Base-by-base conservation (phyloP, 2,797 vertebrate species). In the Hippopotamyrus pictus region DNA sequence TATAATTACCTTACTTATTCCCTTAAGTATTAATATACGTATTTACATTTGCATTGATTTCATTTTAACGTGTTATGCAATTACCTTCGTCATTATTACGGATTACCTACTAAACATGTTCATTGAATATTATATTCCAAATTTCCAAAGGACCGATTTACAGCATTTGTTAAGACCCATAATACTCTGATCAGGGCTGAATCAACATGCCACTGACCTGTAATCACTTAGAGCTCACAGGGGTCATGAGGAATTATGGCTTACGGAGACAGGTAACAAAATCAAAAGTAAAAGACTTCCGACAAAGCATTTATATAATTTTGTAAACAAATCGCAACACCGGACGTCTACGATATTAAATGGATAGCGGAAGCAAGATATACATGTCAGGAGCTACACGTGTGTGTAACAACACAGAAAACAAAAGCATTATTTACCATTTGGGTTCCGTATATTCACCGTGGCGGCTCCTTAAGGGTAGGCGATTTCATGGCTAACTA, bases 401-500 rank as follows among this genome's bases (percentile, higher is more conserved):
- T 12, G 5, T 50, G 82, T 41, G 12, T 48, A 12, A 8, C 50
- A 17, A 54, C 54, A 14, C 41, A 65, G 41, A 7, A 65, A 65
- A 88, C 29, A 17, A 62, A 62, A 46, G 48, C 29, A 44, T 29
- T 87, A 87, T 69, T 92, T 91, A 93, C 92, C 92, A 92, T 93
- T 91, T 91, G 92, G 90, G 87, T 90, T 51, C 22, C 88, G 79
- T 88, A 89, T 89, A 91, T 91, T 93, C 91, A 91, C 89, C 90
- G 88, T 33, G 65, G 88, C 76, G 59, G 82, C 50, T 91, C 76
- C 76, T 76, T 79, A 41, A 14, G 9, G 51, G 88, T 90, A 44
- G 22, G 46, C 54, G 89, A 90, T 19, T 73, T 83, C 90, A 91
- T 89, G 88, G 73, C 73, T 25, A 50, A 59, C 76, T 29, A 85